Evolutionary conservation across 2,797 vertebrate species (phyloP).

Genomic region (Anguilla marmorata): DNA sequence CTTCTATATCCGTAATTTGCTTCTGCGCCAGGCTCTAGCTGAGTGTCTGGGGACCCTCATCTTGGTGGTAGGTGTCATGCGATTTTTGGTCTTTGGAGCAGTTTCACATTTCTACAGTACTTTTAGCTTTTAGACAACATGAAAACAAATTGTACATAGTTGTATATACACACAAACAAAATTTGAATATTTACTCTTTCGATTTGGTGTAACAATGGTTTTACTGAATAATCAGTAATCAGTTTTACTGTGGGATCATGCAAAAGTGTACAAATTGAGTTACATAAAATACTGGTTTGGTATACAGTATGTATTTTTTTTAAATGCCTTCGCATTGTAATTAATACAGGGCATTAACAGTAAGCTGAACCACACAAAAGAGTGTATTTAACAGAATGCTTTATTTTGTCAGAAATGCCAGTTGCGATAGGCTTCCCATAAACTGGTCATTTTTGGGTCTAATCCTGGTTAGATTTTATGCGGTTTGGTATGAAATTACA

Average conservation of each 20-base stretch:
- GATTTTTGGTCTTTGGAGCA: background rate
- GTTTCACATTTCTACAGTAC: background rate
- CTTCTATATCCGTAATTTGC: constrained; percentile 72
- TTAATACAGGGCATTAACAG: background rate
- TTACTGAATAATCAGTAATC: background rate
- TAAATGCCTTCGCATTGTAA: background rate
- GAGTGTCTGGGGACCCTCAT: constrained; percentile 83
- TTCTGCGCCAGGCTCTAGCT: constrained; percentile 78
- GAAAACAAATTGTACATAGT: background rate
- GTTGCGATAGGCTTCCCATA: background rate
- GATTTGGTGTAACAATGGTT: background rate
- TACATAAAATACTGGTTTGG: background rate
- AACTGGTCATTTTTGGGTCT: background rate
- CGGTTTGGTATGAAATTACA: background rate
- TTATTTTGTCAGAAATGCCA: background rate
- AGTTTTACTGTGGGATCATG: background rate
- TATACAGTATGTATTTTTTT: background rate
- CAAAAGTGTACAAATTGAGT: background rate
- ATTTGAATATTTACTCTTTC: background rate
- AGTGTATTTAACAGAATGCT: background rate
- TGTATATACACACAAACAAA: background rate
- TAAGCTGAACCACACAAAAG: background rate
- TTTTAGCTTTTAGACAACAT: background rate
- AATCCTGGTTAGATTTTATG: background rate
- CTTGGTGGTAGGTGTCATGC: constrained; percentile 76